Evolutionary conservation across 2,888 invertebrate genomes (phyloP).

Genomic region (Ptychoptera albimana): DNA sequence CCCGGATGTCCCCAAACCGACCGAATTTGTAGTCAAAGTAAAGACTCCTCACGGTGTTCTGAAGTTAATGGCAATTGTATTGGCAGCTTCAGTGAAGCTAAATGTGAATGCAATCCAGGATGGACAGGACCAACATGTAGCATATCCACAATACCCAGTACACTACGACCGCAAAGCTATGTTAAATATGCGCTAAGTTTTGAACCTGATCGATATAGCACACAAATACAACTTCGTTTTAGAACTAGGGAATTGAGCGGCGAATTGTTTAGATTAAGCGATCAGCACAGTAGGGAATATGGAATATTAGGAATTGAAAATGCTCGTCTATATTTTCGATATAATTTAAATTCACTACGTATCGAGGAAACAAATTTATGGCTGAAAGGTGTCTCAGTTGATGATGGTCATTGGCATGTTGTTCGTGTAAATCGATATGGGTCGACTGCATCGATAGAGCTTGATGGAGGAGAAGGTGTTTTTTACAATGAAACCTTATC

Average conservation of each 20-base stretch:
- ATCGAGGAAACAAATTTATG: slow-evolving; percentile 84
- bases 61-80: slow-evolving; percentile 83
- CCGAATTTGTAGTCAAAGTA: slow-evolving; percentile 76
- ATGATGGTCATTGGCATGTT: slow-evolving; percentile 95
- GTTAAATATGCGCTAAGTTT: slow-evolving; percentile 94
- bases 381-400: slow-evolving; percentile 77
- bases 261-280: slow-evolving; percentile 83
- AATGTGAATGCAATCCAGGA: slow-evolving; percentile 90
- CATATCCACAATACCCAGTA: slow-evolving; percentile 73
- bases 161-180: slow-evolving; percentile 86
- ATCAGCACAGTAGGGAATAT: slow-evolving; percentile 87
- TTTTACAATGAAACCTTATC: slow-evolving; percentile 85
- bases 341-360: slow-evolving; percentile 78
- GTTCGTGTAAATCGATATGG: slow-evolving; percentile 83
- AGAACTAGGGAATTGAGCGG: slow-evolving; percentile 86
- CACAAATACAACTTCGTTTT: slow-evolving; percentile 85
- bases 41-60: slow-evolving; percentile 73
- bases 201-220: slow-evolving; percentile 82
- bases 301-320: slow-evolving; percentile 85
- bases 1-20: slow-evolving; percentile 90
- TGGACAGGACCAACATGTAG: slow-evolving; percentile 86
- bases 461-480: slow-evolving; percentile 90
- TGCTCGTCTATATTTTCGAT: slow-evolving; percentile 76
- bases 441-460: slow-evolving; percentile 76
- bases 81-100: slow-evolving; percentile 73